Conservation (phyloP, 2,113 vertebrate species). For the Eudorcas thomsonii region DNA sequence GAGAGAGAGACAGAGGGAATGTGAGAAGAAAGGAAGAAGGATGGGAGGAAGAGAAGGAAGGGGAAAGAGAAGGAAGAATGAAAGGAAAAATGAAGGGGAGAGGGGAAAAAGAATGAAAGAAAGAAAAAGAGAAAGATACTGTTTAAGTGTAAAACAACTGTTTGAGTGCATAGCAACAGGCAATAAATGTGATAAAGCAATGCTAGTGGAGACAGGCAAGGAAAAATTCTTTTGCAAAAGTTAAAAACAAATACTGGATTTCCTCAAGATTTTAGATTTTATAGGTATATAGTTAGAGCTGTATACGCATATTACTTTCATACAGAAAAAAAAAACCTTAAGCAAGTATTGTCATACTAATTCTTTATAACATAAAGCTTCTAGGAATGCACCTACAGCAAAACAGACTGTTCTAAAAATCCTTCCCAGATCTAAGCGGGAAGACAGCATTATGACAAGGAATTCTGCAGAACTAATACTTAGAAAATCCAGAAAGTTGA, state of each 20-base stretch:
- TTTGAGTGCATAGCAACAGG: not conserved
- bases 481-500: not conserved
- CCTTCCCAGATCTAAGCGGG: not conserved
- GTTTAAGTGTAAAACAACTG: not conserved
- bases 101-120: not conserved
- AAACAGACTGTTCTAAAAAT: not conserved
- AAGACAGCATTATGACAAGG: not conserved
- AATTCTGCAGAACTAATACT: not conserved
- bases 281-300: not conserved
- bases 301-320: not conserved
- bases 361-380: not conserved
- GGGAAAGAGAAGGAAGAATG: not conserved
- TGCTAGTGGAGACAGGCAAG: not conserved
- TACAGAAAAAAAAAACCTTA: not conserved
- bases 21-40: not conserved
- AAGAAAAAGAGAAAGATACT: not conserved
- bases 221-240: not conserved
- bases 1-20: not conserved
- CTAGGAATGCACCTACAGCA: not conserved
- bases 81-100: not conserved
- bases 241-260: not conserved
- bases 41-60: not conserved
- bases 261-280: not conserved
- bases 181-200: not conserved
- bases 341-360: not conserved